Evolutionary conservation across 64 coral and sea anemone genomes (phyloP).

Genomic region (Platygyra sinensis): DNA sequence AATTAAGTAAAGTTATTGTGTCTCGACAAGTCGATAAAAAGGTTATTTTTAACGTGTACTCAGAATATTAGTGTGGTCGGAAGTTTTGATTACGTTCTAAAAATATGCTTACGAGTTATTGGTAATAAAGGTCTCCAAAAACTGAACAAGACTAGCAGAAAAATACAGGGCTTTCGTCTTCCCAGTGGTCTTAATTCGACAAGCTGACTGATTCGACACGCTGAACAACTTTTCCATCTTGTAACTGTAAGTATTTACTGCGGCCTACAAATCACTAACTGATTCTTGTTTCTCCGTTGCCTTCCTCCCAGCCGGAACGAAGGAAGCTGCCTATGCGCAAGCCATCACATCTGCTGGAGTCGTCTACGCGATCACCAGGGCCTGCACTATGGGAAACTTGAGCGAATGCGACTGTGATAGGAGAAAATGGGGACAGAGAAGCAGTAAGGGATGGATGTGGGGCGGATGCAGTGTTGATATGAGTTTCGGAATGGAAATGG

Average conservation of each 20-base stretch:
- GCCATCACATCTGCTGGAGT: conserved; percentile 90
- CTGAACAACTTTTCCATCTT: no score
- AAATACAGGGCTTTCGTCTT: no score
- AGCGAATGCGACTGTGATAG: conserved; percentile 69
- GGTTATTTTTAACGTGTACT: background rate
- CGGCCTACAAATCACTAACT: background rate
- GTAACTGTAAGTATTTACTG: background rate
- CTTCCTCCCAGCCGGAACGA: conserved; percentile 71
- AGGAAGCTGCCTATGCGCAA: conserved; percentile 83
- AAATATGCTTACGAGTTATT: no score
- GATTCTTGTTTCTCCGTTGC: background rate
- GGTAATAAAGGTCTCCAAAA: no score
- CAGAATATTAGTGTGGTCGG: background rate
- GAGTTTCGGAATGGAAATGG: conserved; percentile 63
- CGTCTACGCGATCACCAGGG: conserved; percentile 74
- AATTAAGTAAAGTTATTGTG: conserved; percentile 8
- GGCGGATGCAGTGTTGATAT: conserved; percentile 74
- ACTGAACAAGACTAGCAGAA: no score
- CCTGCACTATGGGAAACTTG: conserved; percentile 67
- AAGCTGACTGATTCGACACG: no score
- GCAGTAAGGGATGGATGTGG: conserved; percentile 51
- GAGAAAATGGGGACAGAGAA: background rate
- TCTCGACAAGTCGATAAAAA: conserved; percentile 1
- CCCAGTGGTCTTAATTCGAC: no score
- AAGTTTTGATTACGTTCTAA: no score